These are phyloP conservation scores for Poecile atricapillus DNA, from an alignment of 2,113 vertebrate species.

Conservation along the genomic window DNA sequence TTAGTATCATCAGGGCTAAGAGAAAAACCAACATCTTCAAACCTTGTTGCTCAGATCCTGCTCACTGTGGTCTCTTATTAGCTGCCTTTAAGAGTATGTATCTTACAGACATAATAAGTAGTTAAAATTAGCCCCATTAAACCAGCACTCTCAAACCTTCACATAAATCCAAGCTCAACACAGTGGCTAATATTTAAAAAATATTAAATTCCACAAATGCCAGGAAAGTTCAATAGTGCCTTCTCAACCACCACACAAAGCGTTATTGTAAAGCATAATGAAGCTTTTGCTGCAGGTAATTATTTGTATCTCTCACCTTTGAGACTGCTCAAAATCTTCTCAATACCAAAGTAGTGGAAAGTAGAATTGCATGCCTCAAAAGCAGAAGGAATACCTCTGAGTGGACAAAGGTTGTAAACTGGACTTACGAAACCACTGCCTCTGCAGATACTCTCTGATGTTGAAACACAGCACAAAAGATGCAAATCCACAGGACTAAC, in stretches of 20 bases:
- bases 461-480: not conserved
- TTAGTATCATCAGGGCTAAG: not conserved
- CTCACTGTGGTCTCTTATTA: not conserved
- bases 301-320: not conserved
- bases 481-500: not conserved
- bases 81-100: not conserved
- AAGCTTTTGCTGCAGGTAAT: not conserved
- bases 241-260: not conserved
- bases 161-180: not conserved
- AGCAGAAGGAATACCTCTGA: not conserved
- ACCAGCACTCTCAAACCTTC: not conserved
- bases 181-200: not conserved
- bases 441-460: rapidly evolving
- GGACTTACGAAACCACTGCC: not conserved
- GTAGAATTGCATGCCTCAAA: not conserved
- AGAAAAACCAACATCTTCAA: not conserved
- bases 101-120: not conserved
- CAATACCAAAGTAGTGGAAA: not conserved
- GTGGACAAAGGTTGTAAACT: not conserved
- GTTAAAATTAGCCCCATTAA: not conserved
- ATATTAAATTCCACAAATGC: not conserved
- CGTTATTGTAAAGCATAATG: not conserved
- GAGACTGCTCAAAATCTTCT: not conserved
- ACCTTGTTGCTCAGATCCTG: not conserved
- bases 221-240: not conserved